Evolutionary conservation across 1,140 invertebrate genomes (phyloP).

Genomic region (Heliothis virescens): DNA sequence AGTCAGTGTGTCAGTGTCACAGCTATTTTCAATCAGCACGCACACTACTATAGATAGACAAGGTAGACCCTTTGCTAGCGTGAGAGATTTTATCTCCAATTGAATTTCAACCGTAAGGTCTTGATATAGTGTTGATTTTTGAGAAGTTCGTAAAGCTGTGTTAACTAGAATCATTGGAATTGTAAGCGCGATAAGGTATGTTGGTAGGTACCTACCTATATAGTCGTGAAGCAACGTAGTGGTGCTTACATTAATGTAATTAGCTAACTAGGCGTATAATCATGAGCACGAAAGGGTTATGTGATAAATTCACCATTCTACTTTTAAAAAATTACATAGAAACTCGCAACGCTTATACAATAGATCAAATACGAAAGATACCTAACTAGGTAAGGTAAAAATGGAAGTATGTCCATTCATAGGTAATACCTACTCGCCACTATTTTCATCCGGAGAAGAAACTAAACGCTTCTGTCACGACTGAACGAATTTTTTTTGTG

Average conservation of each 20-base stretch:
- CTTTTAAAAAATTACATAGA: no score
- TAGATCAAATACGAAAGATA: no score
- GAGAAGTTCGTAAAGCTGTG: not conserved
- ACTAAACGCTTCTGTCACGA: no score
- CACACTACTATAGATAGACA: conserved; percentile 43
- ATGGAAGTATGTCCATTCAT: no score
- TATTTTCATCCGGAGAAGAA: no score
- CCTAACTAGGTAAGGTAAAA: no score
- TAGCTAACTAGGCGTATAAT: conserved; percentile 35
- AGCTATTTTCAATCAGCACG: conserved; percentile 38
- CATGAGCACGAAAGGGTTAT: conserved; percentile 14
- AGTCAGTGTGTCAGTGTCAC: conserved; percentile 48
- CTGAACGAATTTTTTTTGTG: no score
- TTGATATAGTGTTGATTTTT: not conserved
- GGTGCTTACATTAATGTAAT: conserved; percentile 37
- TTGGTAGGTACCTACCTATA: not conserved
- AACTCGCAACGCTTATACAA: not conserved
- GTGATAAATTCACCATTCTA: not conserved
- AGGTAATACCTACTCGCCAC: no score
- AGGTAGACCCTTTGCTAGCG: conserved; percentile 45
- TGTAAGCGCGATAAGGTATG: conserved; percentile 41
- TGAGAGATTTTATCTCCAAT: conserved; percentile 19
- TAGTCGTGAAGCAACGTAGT: conserved; percentile 26
- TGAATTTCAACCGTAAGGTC: not conserved
- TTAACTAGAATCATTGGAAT: conserved; percentile 45